These are phyloP conservation scores for Dallia pectoralis DNA, from an alignment of 2,797 vertebrate species.

Conservation along the genomic window DNA sequence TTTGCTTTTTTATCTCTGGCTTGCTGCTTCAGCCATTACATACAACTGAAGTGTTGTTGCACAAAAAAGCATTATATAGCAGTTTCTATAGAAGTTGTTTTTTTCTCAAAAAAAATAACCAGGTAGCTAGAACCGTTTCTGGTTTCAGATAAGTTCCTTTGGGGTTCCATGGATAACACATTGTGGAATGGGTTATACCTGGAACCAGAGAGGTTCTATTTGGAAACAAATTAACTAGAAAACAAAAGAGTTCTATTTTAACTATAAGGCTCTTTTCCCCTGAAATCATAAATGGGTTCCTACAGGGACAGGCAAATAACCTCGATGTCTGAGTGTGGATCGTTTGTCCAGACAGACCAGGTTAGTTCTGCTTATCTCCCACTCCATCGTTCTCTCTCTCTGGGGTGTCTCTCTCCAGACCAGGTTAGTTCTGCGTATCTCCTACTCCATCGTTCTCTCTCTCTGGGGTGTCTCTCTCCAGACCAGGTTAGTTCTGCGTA, in stretches of 20 bases:
- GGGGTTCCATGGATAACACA: too few relatives aligned
- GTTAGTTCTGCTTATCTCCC: neutral
- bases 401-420: neutral
- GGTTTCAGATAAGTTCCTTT: too few relatives aligned
- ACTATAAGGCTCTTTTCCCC: neutral
- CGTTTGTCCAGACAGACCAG: conserved; percentile 2
- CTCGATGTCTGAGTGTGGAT: neutral
- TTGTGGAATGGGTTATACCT: too few relatives aligned
- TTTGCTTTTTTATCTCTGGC: neutral
- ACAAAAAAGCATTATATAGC: neutral
- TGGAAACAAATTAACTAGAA: too few relatives aligned
- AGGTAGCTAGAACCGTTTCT: too few relatives aligned
- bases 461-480: neutral
- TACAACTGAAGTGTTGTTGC: neutral
- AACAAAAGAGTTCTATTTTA: neutral
- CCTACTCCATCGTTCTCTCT: neutral
- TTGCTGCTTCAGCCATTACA: conserved; percentile 1
- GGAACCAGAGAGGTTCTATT: too few relatives aligned
- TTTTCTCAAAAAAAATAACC: too few relatives aligned
- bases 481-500: neutral
- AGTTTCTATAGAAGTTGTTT: too few relatives aligned
- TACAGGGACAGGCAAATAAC: neutral
- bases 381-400: neutral
- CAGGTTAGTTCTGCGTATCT: neutral
- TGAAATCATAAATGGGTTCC: too few relatives aligned